Percentiles rank a stretch among this genome's conserved stretches.
These are phyloP conservation scores for Choloepus didactylus DNA, from an alignment of 2,797 vertebrate species.

Conservation along the genomic window DNA sequence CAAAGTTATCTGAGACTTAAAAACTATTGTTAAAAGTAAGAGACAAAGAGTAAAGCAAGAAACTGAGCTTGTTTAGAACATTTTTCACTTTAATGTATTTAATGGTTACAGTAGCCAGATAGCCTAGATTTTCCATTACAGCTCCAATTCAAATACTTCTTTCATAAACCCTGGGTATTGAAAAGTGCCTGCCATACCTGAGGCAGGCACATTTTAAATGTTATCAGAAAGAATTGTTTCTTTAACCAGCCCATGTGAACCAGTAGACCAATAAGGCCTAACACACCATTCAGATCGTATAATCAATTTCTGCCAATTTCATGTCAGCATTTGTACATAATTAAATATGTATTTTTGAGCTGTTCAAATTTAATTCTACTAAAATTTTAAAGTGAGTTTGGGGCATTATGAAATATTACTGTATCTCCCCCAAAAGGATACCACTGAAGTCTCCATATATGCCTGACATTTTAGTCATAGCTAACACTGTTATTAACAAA, in stretches of 20 bases:
- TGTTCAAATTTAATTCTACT: slow-evolving; percentile 26
- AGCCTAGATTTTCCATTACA: slow-evolving; percentile 4
- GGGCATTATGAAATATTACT: background rate
- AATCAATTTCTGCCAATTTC: slow-evolving; percentile 43
- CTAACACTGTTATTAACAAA: background rate
- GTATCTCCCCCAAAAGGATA: background rate
- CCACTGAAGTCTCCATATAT: slow-evolving; percentile 17
- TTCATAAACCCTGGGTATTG: background rate
- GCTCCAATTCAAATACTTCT: slow-evolving; percentile 18
- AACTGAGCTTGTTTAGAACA: background rate
- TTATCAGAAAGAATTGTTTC: slow-evolving; percentile 11
- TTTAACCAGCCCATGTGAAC: background rate
- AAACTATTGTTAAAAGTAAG: slow-evolving; percentile 43
- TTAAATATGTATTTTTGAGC: background rate
- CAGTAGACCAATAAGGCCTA: background rate
- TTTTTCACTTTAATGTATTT: background rate
- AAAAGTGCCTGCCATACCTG: slow-evolving; percentile 4
- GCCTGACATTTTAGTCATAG: background rate
- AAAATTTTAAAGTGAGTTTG: background rate
- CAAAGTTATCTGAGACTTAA: slow-evolving; percentile 5
- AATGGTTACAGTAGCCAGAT: background rate
- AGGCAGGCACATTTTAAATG: background rate
- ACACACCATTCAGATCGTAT: background rate
- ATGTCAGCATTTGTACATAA: slow-evolving; percentile 9
- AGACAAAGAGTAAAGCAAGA: slow-evolving; percentile 20